These are phyloP conservation scores for Oxyura jamaicensis DNA, from an alignment of 2,113 vertebrate species.

Conservation along the genomic window DNA sequence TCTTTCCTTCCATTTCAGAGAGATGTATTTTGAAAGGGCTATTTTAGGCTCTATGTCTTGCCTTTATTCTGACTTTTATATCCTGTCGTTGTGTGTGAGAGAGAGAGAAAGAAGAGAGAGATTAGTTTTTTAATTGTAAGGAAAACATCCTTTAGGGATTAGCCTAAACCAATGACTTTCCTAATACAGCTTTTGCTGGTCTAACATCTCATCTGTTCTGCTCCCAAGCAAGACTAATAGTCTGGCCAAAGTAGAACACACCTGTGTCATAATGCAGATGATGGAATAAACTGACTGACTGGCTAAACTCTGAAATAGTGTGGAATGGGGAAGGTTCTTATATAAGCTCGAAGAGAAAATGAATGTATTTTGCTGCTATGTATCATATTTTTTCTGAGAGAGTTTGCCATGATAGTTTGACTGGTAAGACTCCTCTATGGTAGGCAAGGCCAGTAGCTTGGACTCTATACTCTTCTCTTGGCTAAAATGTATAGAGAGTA, in stretches of 20 bases:
- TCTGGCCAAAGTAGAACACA: neutral
- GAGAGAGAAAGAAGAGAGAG: neutral
- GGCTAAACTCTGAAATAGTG: neutral
- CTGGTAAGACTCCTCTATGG: neutral
- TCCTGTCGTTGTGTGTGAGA: neutral
- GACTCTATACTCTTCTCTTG: neutral
- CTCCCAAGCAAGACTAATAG: neutral
- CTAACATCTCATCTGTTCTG: neutral
- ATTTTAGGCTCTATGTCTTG: neutral
- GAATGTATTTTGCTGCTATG: neutral
- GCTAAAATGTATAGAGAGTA: neutral
- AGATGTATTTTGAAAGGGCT: neutral
- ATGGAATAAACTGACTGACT: neutral
- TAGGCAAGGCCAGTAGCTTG: neutral
- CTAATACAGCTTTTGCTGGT: neutral
- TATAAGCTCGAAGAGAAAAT: neutral
- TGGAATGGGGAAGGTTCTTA: neutral
- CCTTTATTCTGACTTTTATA: neutral
- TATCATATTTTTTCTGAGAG: neutral
- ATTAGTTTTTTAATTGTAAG: neutral
- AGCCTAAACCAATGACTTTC: neutral
- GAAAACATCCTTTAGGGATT: neutral
- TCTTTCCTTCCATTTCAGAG: neutral
- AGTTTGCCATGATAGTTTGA: neutral
- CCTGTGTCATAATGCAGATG: neutral